Evolutionary conservation across 1,140 invertebrate species (phyloP).

Genomic region (Potamilus streckersoni): DNA sequence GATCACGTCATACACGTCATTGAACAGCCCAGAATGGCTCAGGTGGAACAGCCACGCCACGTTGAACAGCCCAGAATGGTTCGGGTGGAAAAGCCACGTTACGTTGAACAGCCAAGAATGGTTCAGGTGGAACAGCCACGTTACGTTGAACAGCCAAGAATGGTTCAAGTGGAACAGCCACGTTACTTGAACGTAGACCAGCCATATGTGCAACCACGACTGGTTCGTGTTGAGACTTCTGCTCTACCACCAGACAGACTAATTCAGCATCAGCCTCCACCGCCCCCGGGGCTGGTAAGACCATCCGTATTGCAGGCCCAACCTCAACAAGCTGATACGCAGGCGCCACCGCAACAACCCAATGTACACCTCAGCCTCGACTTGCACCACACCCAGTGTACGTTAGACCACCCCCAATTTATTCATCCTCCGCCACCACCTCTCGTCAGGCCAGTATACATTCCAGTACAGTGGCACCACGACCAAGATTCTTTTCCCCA

Average conservation of each 20-base stretch:
- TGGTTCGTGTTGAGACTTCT: background rate
- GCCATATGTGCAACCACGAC: constrained; percentile 6
- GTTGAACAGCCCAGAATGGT: background rate
- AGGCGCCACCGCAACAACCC: background rate
- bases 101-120: background rate
- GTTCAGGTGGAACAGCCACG: background rate
- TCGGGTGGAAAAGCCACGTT: background rate
- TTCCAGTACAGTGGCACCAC: constrained; percentile 16
- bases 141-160: background rate
- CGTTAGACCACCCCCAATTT: constrained; percentile 9
- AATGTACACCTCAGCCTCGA: background rate
- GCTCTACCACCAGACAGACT: background rate
- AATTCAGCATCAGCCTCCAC: background rate
- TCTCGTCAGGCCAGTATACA: background rate
- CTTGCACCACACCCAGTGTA: constrained; percentile 11
- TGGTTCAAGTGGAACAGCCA: background rate
- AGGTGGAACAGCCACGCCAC: background rate
- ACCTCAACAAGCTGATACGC: background rate
- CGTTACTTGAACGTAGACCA: background rate
- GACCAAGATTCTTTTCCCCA: constrained; percentile 52
- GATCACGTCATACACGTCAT: too few relatives aligned
- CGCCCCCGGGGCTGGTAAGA: constrained; percentile 13
- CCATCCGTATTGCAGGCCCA: background rate
- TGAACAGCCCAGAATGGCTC: background rate
- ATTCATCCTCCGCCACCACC: constrained; percentile 2